Conservation (phyloP, 2,113 vertebrate genomes). For the Chaenocephalus aceratus region DNA sequence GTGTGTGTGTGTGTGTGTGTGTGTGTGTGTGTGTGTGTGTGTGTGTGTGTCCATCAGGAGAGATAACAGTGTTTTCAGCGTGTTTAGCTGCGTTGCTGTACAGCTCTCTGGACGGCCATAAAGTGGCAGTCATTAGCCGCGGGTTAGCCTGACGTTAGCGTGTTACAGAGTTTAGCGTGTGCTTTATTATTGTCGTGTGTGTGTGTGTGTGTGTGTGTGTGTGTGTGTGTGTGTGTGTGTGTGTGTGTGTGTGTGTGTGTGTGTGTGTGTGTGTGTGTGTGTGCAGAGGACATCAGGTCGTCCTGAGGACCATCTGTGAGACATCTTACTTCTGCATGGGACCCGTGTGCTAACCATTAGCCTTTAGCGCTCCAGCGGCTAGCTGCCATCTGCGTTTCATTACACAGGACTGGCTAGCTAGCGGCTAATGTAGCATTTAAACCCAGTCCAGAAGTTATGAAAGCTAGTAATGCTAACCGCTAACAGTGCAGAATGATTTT, state of each 20-base stretch:
- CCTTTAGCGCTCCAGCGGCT: slow-evolving; percentile 30
- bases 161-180: neutral
- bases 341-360: slow-evolving; percentile 46
- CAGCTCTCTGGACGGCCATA: slow-evolving; percentile 40
- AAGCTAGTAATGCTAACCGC: neutral
- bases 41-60: slow-evolving; percentile 30
- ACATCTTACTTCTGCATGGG: slow-evolving; percentile 37
- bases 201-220: neutral
- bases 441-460: slow-evolving; percentile 15
- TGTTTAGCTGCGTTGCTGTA: slow-evolving; percentile 44
- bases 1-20: neutral
- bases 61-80: slow-evolving; percentile 41
- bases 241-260: neutral
- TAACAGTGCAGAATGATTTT: neutral
- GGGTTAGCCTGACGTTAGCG: slow-evolving; percentile 37
- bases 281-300: too few species aligned
- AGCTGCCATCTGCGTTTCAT: slow-evolving; percentile 47
- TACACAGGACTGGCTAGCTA: slow-evolving; percentile 21
- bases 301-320: slow-evolving; percentile 33
- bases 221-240: neutral
- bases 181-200: neutral
- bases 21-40: slow-evolving; percentile 37
- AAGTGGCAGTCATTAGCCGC: slow-evolving; percentile 22
- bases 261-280: neutral
- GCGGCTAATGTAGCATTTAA: neutral